phyloP scores from a whole-genome alignment of 2,888 invertebrate genomes.

The Idaea straminata region DNA sequence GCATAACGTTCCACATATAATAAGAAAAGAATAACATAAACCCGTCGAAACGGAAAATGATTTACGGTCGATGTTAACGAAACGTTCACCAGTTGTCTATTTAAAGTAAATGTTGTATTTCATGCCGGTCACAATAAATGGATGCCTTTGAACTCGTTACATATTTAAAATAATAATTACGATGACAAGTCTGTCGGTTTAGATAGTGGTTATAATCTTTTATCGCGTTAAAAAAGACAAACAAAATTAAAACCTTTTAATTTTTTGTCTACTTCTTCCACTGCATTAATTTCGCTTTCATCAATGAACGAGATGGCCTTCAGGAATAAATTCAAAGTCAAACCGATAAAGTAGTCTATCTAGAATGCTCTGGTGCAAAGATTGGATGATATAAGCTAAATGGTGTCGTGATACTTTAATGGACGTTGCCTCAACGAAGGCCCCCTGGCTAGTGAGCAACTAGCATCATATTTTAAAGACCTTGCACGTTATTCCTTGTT shows the following conservation, averaged over 20 bases:
- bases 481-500: neutral
- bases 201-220: neutral
- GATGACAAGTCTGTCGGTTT: conserved; percentile 7
- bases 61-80: conserved; percentile 43
- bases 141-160: conserved; percentile 14
- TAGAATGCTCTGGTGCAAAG: conserved; percentile 6
- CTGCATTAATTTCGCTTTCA: neutral
- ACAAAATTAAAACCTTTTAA: neutral
- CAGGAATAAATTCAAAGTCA: neutral
- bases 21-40: conserved; percentile 27
- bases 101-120: conserved; percentile 30
- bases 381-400: conserved; percentile 31
- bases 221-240: neutral
- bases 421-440: conserved; percentile 46
- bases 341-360: neutral
- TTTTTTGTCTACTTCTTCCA: neutral
- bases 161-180: neutral
- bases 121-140: conserved; percentile 9
- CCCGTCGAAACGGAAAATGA: conserved; percentile 41
- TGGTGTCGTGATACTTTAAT: conserved; percentile 49
- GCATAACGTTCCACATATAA: conserved; percentile 39
- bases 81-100: conserved; percentile 33
- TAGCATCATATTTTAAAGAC: conserved; percentile 8
- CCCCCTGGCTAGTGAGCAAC: conserved; percentile 30
- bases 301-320: neutral